Conservation (phyloP, 2,113 vertebrate genomes). For the Saguinus midas region DNA sequence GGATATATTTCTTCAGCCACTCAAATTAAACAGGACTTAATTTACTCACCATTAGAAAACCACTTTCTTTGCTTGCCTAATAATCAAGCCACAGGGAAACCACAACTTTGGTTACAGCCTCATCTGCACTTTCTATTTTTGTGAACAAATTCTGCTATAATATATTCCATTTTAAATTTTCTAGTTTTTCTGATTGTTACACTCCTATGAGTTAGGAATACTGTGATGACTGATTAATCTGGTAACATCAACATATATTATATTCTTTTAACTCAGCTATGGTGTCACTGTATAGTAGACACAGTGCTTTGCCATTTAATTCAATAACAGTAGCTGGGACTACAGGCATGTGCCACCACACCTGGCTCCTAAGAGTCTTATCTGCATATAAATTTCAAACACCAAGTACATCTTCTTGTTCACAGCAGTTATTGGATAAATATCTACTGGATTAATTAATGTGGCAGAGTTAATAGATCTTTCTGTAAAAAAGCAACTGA, state of each 20-base stretch:
- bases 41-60: background rate
- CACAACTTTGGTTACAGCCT: background rate
- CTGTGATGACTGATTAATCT: background rate
- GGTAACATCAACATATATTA: background rate
- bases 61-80: background rate
- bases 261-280: background rate
- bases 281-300: background rate
- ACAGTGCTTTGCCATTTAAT: background rate
- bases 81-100: background rate
- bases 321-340: background rate
- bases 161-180: background rate
- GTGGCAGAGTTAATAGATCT: background rate
- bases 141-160: background rate
- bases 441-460: background rate
- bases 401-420: background rate
- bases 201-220: background rate
- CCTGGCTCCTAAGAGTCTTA: background rate
- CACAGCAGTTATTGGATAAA: background rate
- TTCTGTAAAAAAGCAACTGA: slow-evolving; percentile 1
- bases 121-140: background rate
- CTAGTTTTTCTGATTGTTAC: background rate
- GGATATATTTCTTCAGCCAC: background rate
- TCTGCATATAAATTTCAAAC: background rate
- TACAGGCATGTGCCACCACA: background rate
- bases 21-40: background rate